Conservation (phyloP, 2,113 vertebrate genomes). For the Nyctereutes procyonoides region DNA sequence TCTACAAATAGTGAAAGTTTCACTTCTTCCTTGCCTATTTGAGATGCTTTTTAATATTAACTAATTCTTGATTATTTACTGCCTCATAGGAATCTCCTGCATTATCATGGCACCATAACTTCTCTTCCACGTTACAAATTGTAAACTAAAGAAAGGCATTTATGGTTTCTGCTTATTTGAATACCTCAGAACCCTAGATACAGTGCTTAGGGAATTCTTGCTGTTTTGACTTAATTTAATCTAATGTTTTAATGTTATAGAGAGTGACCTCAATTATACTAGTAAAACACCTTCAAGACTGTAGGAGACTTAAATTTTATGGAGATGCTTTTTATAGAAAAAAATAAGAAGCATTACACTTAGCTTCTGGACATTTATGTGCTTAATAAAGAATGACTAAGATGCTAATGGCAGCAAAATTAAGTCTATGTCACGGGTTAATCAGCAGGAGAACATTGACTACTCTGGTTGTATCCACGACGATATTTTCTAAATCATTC, state of each 20-base stretch:
- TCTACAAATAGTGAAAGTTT: background rate
- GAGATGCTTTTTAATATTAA: background rate
- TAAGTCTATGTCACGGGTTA: background rate
- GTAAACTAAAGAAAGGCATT: background rate
- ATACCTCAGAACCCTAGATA: background rate
- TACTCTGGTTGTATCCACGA: background rate
- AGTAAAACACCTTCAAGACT: conserved; percentile 47
- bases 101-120: background rate
- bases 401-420: conserved; percentile 2
- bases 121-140: background rate
- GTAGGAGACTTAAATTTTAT: background rate
- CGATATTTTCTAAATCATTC: background rate
- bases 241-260: background rate
- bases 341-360: background rate
- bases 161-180: background rate
- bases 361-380: background rate
- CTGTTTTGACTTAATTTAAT: background rate
- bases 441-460: background rate
- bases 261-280: conserved; percentile 9
- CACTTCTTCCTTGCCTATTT: background rate
- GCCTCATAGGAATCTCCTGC: background rate
- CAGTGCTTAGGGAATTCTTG: background rate
- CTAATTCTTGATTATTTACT: background rate
- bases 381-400: conserved; percentile 36
- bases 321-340: background rate